Percentiles rank a stretch among this genome's conserved stretches.
Evolutionary conservation across 2,113 vertebrate genomes (phyloP).

Genomic region (Oxyura jamaicensis): DNA sequence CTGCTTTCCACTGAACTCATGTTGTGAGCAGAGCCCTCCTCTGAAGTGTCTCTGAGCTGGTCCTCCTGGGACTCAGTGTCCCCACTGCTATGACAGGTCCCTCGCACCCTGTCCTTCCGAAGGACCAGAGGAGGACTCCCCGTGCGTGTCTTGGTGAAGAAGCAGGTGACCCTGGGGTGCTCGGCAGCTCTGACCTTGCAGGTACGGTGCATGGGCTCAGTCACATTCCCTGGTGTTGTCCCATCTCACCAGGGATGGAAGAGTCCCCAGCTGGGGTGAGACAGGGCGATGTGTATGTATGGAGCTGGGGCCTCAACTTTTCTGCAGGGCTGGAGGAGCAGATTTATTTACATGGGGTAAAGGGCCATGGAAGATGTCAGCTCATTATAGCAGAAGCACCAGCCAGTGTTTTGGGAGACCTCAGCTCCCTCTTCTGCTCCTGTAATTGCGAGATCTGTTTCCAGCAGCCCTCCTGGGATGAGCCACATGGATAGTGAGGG

Average conservation of each 20-base stretch:
- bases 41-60: background rate
- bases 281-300: background rate
- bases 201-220: background rate
- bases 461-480: background rate
- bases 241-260: accelerated
- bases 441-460: background rate
- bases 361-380: background rate
- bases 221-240: accelerated
- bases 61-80: background rate
- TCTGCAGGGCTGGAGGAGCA: background rate
- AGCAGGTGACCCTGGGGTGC: background rate
- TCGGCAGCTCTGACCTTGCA: background rate
- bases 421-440: background rate
- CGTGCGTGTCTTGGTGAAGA: background rate
- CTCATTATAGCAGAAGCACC: background rate
- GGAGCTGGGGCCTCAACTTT: background rate
- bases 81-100: background rate
- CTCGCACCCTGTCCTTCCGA: background rate
- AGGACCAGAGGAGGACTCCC: background rate
- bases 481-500: background rate
- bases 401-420: background rate
- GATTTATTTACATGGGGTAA: background rate
- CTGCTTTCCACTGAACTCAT: background rate
- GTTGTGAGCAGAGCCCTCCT: accelerated
- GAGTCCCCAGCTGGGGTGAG: accelerated